Evolutionary conservation across 2,113 vertebrate species (phyloP).

Genomic region (Coracopsis vasa): DNA sequence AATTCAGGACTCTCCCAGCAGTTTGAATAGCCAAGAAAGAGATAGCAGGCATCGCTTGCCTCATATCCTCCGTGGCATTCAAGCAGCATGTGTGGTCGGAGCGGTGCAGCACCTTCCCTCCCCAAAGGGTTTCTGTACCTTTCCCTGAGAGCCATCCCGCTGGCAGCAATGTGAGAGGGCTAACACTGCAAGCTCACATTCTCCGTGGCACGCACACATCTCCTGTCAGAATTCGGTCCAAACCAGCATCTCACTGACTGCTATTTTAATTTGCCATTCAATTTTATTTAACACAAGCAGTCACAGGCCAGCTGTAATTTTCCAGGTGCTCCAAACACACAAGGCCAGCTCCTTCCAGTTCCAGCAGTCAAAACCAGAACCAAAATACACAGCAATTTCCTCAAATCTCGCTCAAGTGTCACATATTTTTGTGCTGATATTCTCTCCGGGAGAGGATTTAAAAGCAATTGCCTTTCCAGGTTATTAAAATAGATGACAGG

Average conservation of each 20-base stretch:
- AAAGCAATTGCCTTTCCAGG: slow-evolving; percentile 14
- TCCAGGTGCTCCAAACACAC: neutral
- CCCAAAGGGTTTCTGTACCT: neutral
- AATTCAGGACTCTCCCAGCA: neutral
- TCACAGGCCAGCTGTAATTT: neutral
- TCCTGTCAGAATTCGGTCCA: neutral
- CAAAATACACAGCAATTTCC: neutral
- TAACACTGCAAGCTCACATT: neutral
- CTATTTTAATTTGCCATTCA: neutral
- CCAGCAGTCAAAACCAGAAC: slow-evolving; percentile 2
- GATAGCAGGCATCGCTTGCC: neutral
- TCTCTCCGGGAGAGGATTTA: slow-evolving; percentile 29
- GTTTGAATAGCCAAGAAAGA: neutral
- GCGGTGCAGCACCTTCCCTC: neutral
- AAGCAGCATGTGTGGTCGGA: neutral
- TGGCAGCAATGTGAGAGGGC: neutral
- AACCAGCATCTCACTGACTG: neutral
- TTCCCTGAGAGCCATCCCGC: neutral
- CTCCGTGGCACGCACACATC: neutral
- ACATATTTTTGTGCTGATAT: neutral
- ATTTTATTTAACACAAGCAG: neutral
- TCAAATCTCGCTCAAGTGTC: neutral
- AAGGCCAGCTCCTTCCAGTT: neutral
- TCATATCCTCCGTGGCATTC: neutral
- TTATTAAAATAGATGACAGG: neutral